Conservation (phyloP, 2,797 vertebrate genomes). For the Anguilla obscura region DNA sequence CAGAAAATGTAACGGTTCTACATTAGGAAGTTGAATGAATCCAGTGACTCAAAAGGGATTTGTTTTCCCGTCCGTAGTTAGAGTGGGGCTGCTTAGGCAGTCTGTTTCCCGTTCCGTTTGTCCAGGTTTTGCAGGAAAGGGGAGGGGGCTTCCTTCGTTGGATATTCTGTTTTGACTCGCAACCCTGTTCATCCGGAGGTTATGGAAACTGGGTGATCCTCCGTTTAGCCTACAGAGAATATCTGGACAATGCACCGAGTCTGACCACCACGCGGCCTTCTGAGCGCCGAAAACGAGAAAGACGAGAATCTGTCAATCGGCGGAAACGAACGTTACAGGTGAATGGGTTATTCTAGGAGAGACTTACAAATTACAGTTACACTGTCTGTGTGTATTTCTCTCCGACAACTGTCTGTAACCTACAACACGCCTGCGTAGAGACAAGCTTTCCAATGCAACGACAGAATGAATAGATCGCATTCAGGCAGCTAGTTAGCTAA, state of each 20-base stretch:
- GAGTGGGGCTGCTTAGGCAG: background rate
- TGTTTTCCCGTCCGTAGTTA: background rate
- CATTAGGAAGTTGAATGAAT: background rate
- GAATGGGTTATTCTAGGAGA: background rate
- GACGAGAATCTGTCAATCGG: background rate
- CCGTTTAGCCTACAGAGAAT: background rate
- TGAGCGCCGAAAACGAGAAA: background rate
- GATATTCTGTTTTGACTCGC: slow-evolving; percentile 16
- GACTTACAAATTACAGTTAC: background rate
- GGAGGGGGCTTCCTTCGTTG: background rate
- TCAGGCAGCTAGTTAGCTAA: slow-evolving; percentile 11
- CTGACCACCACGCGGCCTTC: slow-evolving; percentile 8
- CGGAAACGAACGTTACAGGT: slow-evolving; percentile 20
- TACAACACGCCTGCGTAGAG: slow-evolving; percentile 2
- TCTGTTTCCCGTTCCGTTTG: slow-evolving; percentile 8
- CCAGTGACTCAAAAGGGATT: background rate
- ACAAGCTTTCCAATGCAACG: background rate
- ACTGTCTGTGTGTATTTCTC: background rate
- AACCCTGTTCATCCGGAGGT: background rate
- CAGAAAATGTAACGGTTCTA: background rate
- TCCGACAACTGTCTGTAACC: background rate
- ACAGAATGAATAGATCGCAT: background rate
- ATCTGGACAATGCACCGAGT: slow-evolving; percentile 1
- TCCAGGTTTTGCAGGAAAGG: background rate
- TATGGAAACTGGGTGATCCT: slow-evolving; percentile 19